Base-by-base conservation (phyloP, 2,888 invertebrate genomes). In the Anorthoa munda region DNA sequence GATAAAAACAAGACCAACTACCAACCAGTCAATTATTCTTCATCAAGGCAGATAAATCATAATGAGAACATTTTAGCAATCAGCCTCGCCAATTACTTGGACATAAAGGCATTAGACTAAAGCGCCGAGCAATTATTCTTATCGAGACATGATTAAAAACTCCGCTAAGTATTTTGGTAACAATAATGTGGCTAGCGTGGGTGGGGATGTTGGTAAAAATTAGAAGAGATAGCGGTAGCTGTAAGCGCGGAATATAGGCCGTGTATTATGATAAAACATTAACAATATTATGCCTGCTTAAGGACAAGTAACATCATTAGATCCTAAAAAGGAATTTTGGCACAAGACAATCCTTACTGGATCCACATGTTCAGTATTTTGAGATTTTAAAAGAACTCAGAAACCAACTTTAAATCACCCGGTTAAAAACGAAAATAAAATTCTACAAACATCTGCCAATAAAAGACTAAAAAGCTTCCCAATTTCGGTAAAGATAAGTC, bases 151-250 rank as follows among this genome's bases (percentile, higher is more conserved):
- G 90, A 89, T 92, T 92, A 91, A 93, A 94, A 94, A 93, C 89
- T 90, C 85, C 90, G 90, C 88, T 84, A 90, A 91, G 83, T 91
- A 92, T 95, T 95, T 94, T 94, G 92, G 91, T 93, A 95, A 95
- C 92, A 92, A 94, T 95, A 93, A 93, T 92, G 88, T 89, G 89
- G 88, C 88, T 91, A 88, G 92, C 90, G 94, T 95, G 92, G 94
- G 94, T 90, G 92, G 79, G 64, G 75, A 70, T 55, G 45, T 18
- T 88, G 91, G 88, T 77, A 1, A 72, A 90, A 89, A 81, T 75
- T 3, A 79, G 15, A 71, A 63, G 86, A 74, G 83, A 55, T 31
- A 12, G 59, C 45, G 58, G 53, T 12, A 51, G 26, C 12, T 53
- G 13, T 15, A 31, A 53, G 21, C 18, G 31, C 21, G 31, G 18